Evolutionary conservation across 1,140 invertebrate genomes (phyloP), one percentile per base, ranked within the genome.

Genomic region (Halictus rubicundus): DNA sequence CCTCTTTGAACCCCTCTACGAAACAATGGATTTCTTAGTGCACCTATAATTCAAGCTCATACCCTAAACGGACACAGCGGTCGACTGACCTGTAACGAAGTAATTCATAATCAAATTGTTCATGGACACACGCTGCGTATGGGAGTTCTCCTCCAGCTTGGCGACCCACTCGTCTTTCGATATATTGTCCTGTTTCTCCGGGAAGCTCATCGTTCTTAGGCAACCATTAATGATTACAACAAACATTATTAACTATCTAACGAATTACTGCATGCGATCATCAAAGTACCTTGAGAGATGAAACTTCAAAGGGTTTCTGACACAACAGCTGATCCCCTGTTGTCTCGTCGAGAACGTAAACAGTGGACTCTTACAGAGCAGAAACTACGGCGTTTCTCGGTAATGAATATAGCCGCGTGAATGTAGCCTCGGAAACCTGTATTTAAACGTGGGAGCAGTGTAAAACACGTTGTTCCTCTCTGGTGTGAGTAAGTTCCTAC

Each of bases 81-180:
- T n/a, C 39, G 52, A 81, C 84, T 92, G 94, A 98, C 98, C 98
- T 94, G 98, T 99, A 3, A 99, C 98, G 84, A 99, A 94, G 93
- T 99, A 99, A 93, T 99, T 99, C 98, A 99, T 99, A 75, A 99
- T 98, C 57, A 99, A 94, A 91, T 97, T 97, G 91, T 99, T 99
- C 97, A 99, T 98, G 87, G 98, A 97, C 61, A 96, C 95, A 84
- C 98, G 94, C 64, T 97, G 97, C 83, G 98, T 96, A 81, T 97
- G 97, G 65, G 97, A 95, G 78, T 95, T 95, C 88, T 97, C 96
- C 21, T 93, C 91, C 10, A 93, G 71, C 74, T 92, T 92, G 10
- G 90, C 88, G 9, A 92, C 88, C 92, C 92, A 93, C 68, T 93
- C 91, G 49, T 93, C 92, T 65, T 92, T 92, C 8, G 92, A 88